These are phyloP conservation scores for Lutraria lutraria DNA, from an alignment of 2,888 invertebrate genomes.

Conservation along the genomic window DNA sequence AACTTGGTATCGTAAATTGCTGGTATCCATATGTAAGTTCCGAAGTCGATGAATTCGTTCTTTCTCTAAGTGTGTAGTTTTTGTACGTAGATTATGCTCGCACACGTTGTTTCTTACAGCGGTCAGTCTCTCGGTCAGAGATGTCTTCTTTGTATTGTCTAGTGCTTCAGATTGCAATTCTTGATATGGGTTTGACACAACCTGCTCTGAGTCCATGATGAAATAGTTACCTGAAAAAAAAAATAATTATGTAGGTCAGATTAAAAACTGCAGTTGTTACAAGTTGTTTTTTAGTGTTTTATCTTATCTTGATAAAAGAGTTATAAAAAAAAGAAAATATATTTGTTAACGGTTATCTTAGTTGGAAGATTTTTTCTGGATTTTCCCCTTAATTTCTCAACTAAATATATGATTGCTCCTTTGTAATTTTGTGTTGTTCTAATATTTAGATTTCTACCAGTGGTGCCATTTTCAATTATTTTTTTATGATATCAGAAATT, in stretches of 20 bases:
- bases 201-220: constrained; percentile 83
- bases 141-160: constrained; percentile 73
- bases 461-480: no score
- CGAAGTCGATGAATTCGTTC: constrained; percentile 74
- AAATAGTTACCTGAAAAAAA: constrained; percentile 82
- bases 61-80: constrained; percentile 73
- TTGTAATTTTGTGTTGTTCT: no score
- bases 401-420: no score
- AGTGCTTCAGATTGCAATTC: constrained; percentile 78
- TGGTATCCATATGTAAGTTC: constrained; percentile 76
- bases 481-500: no score
- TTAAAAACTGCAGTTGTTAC: no score
- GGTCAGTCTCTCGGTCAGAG: constrained; percentile 80
- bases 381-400: no score
- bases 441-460: no score
- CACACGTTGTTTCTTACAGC: constrained; percentile 83
- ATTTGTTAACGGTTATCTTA: no score
- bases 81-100: constrained; percentile 78
- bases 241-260: neutral
- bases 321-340: no score
- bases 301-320: no score
- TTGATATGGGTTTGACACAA: constrained; percentile 80
- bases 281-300: no score
- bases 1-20: constrained; percentile 80
- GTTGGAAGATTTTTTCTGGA: no score